Evolutionary conservation across 1,140 invertebrate species (phyloP).

Genomic region (Drosophila erecta): DNA sequence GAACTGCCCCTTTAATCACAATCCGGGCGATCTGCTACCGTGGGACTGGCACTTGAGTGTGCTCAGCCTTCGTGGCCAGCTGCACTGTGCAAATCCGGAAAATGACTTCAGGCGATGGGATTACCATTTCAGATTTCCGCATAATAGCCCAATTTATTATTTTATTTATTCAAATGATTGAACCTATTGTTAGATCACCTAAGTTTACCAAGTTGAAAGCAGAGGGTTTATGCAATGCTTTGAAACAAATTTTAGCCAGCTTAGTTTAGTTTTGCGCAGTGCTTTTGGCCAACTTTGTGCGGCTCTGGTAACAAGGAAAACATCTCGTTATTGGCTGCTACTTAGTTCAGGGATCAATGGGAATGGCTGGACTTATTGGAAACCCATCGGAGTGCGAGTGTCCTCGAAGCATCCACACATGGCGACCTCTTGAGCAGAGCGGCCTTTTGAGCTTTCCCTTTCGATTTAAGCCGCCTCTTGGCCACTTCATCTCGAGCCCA

Average conservation of each 20-base stretch:
- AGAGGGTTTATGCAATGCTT: too few relatives aligned
- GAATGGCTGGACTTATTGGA: constrained; percentile 21
- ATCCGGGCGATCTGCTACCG: constrained; percentile 45
- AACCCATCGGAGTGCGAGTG: constrained; percentile 20
- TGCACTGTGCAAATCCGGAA: constrained; percentile 3
- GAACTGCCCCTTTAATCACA: constrained; percentile 10
- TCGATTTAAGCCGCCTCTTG: constrained; percentile 52
- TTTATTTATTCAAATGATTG: too few relatives aligned
- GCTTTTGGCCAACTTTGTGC: constrained; percentile 6
- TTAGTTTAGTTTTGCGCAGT: constrained; percentile 3
- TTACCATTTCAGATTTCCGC: too few relatives aligned
- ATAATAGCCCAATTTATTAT: too few relatives aligned
- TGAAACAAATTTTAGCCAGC: too few relatives aligned
- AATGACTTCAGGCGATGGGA: background rate
- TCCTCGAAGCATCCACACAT: constrained; percentile 14
- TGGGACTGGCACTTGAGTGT: constrained; percentile 67
- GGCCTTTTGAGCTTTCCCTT: constrained; percentile 34
- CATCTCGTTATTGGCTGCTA: constrained; percentile 36
- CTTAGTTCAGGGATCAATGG: constrained; percentile 42
- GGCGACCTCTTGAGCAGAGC: constrained; percentile 24
- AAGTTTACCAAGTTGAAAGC: too few relatives aligned
- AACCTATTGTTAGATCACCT: too few relatives aligned
- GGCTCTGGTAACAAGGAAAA: constrained; percentile 42
- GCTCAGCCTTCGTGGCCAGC: constrained; percentile 55
- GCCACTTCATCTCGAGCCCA: constrained; percentile 48